Conservation (phyloP, 2,888 invertebrate genomes). For the Ischnura elegans region DNA sequence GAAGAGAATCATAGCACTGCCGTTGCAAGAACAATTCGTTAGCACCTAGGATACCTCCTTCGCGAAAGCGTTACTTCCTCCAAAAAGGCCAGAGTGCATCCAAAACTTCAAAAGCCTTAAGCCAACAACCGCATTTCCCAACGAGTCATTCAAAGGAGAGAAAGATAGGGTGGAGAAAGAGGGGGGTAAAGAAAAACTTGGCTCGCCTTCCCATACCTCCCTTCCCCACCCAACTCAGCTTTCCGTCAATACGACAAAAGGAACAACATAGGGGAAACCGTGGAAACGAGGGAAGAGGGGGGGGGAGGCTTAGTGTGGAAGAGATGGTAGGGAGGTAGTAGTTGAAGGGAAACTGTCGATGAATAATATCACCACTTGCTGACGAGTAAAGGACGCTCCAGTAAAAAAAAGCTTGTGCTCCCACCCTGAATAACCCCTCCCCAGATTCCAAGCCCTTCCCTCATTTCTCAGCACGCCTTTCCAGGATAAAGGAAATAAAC, state of each 20-base stretch:
- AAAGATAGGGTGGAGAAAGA: background rate
- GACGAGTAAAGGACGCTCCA: background rate
- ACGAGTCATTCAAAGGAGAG: too few relatives aligned
- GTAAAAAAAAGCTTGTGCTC: background rate
- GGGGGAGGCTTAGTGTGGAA: background rate
- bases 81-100: too few relatives aligned
- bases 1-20: too few relatives aligned
- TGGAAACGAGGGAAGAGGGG: background rate
- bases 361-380: slow-evolving; percentile 14
- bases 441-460: background rate
- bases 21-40: too few relatives aligned
- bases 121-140: background rate
- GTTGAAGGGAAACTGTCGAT: background rate
- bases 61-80: too few relatives aligned
- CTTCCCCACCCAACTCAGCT: background rate
- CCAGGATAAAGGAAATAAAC: background rate
- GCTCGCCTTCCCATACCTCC: background rate
- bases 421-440: background rate
- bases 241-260: slow-evolving; percentile 2
- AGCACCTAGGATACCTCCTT: background rate
- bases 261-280: background rate
- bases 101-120: background rate
- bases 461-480: background rate
- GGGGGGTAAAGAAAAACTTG: background rate
- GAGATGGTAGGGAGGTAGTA: background rate